Percentiles rank a stretch among this genome's conserved stretches.
These are phyloP conservation scores for Catagonus wagneri DNA, from an alignment of 2,113 vertebrate species.

Conservation along the genomic window DNA sequence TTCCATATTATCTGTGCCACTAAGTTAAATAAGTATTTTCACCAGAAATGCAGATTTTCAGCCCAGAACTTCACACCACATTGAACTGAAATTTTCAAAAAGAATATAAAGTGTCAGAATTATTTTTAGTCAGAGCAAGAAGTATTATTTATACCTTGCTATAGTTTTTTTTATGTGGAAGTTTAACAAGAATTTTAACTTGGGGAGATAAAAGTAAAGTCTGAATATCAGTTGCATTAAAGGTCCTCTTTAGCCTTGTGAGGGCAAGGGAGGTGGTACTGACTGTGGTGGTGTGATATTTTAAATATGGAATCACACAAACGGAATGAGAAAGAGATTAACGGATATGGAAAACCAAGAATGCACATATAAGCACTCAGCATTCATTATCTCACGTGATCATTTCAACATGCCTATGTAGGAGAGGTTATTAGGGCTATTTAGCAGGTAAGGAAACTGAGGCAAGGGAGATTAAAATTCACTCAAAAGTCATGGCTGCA, in stretches of 20 bases:
- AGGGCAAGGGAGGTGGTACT: neutral
- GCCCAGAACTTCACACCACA: conserved; percentile 82
- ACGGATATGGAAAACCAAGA: neutral
- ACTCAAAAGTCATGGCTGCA: neutral
- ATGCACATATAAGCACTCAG: neutral
- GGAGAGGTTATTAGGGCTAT: neutral
- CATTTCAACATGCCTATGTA: neutral
- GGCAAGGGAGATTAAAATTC: neutral
- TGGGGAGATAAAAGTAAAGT: conserved; percentile 54
- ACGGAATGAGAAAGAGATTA: neutral
- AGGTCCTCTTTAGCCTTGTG: neutral
- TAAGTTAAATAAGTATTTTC: conserved; percentile 82
- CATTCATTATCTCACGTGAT: neutral
- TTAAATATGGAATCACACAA: neutral
- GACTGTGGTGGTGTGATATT: neutral
- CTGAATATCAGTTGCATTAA: conserved; percentile 12
- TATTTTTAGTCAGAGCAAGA: conserved; percentile 83
- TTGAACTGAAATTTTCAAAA: conserved; percentile 82
- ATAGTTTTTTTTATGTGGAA: conserved; percentile 75
- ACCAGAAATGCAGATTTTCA: conserved; percentile 83
- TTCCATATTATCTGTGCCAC: conserved; percentile 78
- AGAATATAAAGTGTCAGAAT: conserved; percentile 82
- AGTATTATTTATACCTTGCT: conserved; percentile 83
- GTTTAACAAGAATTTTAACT: conserved; percentile 73
- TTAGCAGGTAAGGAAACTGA: neutral